Base-by-base conservation (phyloP, 1,140 invertebrate species). In the Lutraria rhynchaena region DNA sequence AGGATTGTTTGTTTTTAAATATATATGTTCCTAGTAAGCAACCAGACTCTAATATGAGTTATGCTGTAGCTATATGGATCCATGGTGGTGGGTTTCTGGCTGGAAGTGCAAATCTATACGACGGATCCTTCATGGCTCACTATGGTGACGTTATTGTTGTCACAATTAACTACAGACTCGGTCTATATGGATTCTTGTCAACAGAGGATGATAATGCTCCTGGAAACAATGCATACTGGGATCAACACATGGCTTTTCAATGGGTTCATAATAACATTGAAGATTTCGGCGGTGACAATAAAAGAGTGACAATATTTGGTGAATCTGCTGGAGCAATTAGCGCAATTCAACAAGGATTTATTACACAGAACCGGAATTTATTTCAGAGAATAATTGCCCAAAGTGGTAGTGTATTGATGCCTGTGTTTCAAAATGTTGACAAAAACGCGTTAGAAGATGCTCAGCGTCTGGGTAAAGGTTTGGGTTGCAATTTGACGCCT, bases 1-100 rank as follows among this genome's bases (percentile, higher is more conserved):
- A 99, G 94, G 97, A 99, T 93, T 99, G 98, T 92, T 94, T 99
- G 15, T 98, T 97, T 91, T 94, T 99, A 70, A 98, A 97, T 91
- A 96, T 99, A 13, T 94, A 93, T 93, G 89, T 95, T 83, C 97
- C 97, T 0, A 87, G 91, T 90, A 46, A 35, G 27, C n/a, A 93
- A 95, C 87, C 67, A 9, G 51, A 37, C 17, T n/a, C 33, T 5
- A 44, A 60, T 5, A 55, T 46, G 13, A 96, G 95, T 87, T 95
- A 96, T 67, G 95, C 97, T 29, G 97, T 98, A 27, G 95, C 98
- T 95, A 94, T 99, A 44, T 98, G 97, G 97, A 96, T 99, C 80
- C 98, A 97, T 91, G 98, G 98, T 51, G 98, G 98, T 63, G 97
- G 97, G 4, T 99, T 98, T 93, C 97, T 97, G 90, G 24, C 24